Percentiles rank a stretch among this genome's conserved stretches.
Evolutionary conservation across 2,113 vertebrate species (phyloP).

Genomic region (Quiscalus mexicanus): DNA sequence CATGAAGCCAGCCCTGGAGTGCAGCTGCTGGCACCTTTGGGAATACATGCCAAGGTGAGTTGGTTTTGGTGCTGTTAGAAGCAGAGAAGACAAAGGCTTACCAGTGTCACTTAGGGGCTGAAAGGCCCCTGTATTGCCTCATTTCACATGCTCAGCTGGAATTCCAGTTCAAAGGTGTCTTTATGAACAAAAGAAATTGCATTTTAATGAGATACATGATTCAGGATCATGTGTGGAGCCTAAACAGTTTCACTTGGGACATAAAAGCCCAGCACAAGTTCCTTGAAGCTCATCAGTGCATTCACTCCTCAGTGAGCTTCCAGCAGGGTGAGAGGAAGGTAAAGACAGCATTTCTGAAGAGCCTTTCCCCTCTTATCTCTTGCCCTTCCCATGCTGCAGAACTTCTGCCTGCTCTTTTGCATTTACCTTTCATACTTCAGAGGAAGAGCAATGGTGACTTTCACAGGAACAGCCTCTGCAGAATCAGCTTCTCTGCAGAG

Average conservation of each 20-base stretch:
- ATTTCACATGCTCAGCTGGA: background rate
- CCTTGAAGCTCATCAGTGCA: background rate
- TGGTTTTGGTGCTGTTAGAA: background rate
- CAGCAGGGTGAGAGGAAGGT: background rate
- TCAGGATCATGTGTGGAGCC: accelerated
- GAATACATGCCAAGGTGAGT: background rate
- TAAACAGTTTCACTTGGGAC: background rate
- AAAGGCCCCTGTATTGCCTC: background rate
- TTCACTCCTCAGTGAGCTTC: background rate
- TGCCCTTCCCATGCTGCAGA: background rate
- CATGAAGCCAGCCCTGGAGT: accelerated
- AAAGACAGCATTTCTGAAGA: background rate
- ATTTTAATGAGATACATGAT: background rate
- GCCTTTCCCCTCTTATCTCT: background rate
- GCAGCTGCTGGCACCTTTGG: background rate
- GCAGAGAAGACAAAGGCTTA: background rate
- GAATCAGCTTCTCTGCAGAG: background rate
- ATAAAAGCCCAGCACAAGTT: background rate
- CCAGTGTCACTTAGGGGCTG: background rate
- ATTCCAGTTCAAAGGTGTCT: background rate
- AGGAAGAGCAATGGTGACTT: background rate
- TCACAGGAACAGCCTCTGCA: background rate
- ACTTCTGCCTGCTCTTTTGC: background rate
- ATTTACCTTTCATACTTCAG: background rate
- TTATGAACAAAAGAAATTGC: background rate